Evolutionary conservation across 1,140 invertebrate genomes (phyloP).

Genomic region (Neomicropteryx cornuta): DNA sequence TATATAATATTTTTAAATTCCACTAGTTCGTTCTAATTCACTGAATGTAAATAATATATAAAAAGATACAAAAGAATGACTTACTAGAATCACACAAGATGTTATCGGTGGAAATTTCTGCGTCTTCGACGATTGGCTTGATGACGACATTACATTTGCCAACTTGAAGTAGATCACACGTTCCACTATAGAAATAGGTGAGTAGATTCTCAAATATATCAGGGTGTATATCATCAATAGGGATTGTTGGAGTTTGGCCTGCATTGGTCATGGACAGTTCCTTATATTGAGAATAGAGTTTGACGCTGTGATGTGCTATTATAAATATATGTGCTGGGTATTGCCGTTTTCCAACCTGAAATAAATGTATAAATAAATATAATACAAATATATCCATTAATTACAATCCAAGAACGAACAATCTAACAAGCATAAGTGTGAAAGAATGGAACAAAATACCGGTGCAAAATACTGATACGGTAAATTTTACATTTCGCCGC

Average conservation of each 20-base stretch:
- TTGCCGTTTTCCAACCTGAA: slow-evolving; percentile 35
- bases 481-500: no score
- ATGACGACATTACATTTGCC: no score
- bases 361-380: slow-evolving; percentile 8
- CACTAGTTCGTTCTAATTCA: no score
- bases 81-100: no score
- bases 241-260: slow-evolving; percentile 23
- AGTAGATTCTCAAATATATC: slow-evolving; percentile 55
- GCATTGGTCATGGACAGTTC: slow-evolving; percentile 14
- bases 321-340: slow-evolving; percentile 61
- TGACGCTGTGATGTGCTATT: slow-evolving; percentile 47
- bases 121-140: no score
- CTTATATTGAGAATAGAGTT: slow-evolving; percentile 30
- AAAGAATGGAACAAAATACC: no score
- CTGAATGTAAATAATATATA: no score
- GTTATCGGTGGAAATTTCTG: no score
- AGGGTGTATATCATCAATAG: slow-evolving; percentile 40
- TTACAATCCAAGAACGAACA: no score
- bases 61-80: slow-evolving; percentile 3
- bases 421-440: no score
- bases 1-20: slow-evolving; percentile 1
- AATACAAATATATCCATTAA: no score
- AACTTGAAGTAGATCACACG: slow-evolving; percentile 45
- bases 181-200: slow-evolving; percentile 53
- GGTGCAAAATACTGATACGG: no score